Conservation (phyloP, 2,113 vertebrate genomes). For the Nesogale talazaci region DNA sequence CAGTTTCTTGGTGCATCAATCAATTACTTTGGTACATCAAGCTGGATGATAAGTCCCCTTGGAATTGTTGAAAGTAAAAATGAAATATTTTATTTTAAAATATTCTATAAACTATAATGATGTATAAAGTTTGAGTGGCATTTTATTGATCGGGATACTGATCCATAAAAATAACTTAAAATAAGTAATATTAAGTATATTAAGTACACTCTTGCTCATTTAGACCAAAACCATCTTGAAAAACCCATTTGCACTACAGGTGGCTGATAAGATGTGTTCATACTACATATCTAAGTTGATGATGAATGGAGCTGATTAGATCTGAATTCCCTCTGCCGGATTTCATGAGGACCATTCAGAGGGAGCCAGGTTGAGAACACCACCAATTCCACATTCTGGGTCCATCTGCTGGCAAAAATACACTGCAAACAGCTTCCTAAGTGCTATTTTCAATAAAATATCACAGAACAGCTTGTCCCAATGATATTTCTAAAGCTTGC, state of each 20-base stretch:
- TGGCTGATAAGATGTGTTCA: neutral
- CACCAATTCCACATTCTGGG: conserved; percentile 84
- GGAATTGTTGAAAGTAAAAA: neutral
- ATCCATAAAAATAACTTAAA: conserved; percentile 44
- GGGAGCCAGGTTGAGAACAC: conserved; percentile 81
- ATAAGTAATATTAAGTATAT: neutral
- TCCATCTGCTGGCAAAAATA: conserved; percentile 88
- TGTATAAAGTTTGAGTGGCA: neutral
- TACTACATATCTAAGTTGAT: conserved; percentile 58
- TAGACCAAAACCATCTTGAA: conserved; percentile 29
- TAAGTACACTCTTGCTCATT: conserved; percentile 43
- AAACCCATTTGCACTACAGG: conserved; percentile 55
- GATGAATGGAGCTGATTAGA: conserved; percentile 75
- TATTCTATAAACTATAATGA: conserved; percentile 4
- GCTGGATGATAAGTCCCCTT: neutral
- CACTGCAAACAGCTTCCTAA: conserved; percentile 84
- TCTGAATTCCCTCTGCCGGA: conserved; percentile 71
- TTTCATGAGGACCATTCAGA: conserved; percentile 81
- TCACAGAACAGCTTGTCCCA: conserved; percentile 87
- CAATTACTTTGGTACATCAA: neutral
- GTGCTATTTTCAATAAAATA: conserved; percentile 86
- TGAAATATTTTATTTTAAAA: conserved; percentile 43
- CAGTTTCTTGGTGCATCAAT: neutral
- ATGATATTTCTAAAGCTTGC: conserved; percentile 86
- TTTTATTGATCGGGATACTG: conserved; percentile 20